Evolutionary conservation across 2,888 invertebrate species (phyloP), one percentile per base, ranked within the genome.

Genomic region (Caenorhabditis drosophilae): DNA sequence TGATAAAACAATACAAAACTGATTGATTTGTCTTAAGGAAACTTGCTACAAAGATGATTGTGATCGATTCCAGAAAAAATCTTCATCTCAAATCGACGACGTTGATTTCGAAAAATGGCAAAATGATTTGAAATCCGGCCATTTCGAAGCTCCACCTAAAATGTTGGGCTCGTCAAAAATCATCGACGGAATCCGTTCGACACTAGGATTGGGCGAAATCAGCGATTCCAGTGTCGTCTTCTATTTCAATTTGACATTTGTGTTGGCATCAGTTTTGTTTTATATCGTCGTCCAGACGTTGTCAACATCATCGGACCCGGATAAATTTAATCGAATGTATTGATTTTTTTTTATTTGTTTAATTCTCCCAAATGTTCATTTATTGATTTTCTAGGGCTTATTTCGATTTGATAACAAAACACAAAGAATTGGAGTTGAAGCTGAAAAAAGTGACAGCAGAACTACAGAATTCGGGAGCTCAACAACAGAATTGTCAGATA

Each of bases 391-490:
- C 51, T n/a, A 73, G 73, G 35, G 61, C 63, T 9, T 69, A 67
- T 23, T 66, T 66, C 52, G 52, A 74, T 11, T 45, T 74, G 51
- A 50, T 63, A 0, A 74, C 70, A 2, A 61, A 68, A 42, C 51
- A 61, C 50, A 67, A 61, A 20, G 41, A 57, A 27, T 51, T 70
- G 9, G 52, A 61, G 38, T 25, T 61, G 22, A 50, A 68, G 44
- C 35, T 70, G 36, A 59, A 63, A 47, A 22, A 44, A 23, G 66
- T 60, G 27, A 38, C 45, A 2, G 58, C 59, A 4, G 68, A 66
- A 48, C 40, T 68, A 16, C 53, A 49, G 20, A 53, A 53, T 42
- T 52, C 38, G 12, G 50, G 47, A 27, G 27, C 41, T n/a, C 45
- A 53, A 42, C 46, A 49, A 23, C 49, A 55, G 15, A 50, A 44